Percentiles rank a stretch among this genome's conserved stretches.
phyloP scores from a whole-genome alignment of 2,888 invertebrate species.

The Helobdella robusta region DNA sequence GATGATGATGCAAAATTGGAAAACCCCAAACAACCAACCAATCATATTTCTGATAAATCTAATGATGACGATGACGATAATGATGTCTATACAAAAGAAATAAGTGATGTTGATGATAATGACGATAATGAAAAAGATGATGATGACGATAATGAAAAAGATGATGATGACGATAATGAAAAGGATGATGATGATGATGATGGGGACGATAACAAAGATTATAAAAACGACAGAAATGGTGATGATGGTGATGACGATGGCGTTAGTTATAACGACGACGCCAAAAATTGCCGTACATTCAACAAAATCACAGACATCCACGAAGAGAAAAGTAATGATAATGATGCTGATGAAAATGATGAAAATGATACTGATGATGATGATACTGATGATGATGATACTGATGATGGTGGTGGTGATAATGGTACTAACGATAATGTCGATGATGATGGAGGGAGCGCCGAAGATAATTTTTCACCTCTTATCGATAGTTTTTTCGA shows the following conservation, averaged over 20 bases:
- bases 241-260: background rate
- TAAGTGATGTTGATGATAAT: background rate
- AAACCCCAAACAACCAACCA: background rate
- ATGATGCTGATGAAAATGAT: background rate
- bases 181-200: too few species aligned
- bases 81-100: background rate
- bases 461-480: constrained; percentile 7
- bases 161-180: too few species aligned
- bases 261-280: background rate
- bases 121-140: background rate
- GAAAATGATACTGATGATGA: too few species aligned
- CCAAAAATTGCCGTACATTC: background rate
- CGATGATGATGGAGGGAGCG: background rate
- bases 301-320: background rate
- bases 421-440: background rate
- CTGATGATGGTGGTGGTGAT: too few species aligned
- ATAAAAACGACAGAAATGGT: background rate
- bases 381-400: too few species aligned
- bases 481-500: constrained; percentile 9
- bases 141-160: constrained; percentile 1
- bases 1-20: constrained; percentile 10
- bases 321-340: background rate
- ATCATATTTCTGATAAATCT: too few species aligned
- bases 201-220: too few species aligned
- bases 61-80: too few species aligned